Percentiles rank a stretch among this genome's conserved stretches.
Conservation (phyloP, 92 coral and sea anemone genomes). For the Porites divaricata region DNA sequence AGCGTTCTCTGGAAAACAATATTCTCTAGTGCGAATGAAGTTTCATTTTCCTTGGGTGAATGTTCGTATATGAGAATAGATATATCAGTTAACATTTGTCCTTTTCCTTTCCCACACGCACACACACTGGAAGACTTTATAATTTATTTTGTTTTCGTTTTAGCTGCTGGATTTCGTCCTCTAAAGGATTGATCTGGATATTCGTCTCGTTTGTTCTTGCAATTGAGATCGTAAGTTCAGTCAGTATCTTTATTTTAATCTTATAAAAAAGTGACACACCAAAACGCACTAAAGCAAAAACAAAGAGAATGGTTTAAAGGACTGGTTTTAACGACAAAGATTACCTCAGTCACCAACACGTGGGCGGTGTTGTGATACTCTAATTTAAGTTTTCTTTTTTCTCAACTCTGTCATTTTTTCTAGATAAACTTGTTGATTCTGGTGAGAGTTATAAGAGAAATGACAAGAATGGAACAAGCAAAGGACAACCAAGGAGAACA, state of each 20-base stretch:
- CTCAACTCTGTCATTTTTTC: not conserved
- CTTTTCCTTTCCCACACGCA: not conserved
- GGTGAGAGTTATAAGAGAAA: not conserved
- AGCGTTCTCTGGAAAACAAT: too few species aligned
- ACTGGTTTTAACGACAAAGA: too few species aligned
- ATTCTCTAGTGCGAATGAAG: too few species aligned
- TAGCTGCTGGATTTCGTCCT: not conserved
- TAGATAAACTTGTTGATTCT: not conserved
- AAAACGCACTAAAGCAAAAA: too few species aligned
- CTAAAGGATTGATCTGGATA: not conserved
- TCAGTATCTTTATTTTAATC: not conserved
- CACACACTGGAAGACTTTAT: not conserved
- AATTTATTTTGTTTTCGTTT: not conserved
- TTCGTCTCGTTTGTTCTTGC: not conserved
- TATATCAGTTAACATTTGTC: too few species aligned
- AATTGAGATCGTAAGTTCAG: not conserved
- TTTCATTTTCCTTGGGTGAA: too few species aligned
- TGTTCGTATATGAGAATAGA: too few species aligned
- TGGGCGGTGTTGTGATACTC: too few species aligned
- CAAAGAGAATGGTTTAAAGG: too few species aligned
- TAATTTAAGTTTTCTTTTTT: too few species aligned
- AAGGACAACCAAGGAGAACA: not conserved
- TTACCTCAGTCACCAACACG: too few species aligned
- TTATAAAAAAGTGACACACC: too few species aligned
- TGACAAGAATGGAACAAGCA: not conserved